Evolutionary conservation across 2,113 vertebrate genomes (phyloP), one percentile per base, ranked within the genome.

Genomic region (Tor tambroides): DNA sequence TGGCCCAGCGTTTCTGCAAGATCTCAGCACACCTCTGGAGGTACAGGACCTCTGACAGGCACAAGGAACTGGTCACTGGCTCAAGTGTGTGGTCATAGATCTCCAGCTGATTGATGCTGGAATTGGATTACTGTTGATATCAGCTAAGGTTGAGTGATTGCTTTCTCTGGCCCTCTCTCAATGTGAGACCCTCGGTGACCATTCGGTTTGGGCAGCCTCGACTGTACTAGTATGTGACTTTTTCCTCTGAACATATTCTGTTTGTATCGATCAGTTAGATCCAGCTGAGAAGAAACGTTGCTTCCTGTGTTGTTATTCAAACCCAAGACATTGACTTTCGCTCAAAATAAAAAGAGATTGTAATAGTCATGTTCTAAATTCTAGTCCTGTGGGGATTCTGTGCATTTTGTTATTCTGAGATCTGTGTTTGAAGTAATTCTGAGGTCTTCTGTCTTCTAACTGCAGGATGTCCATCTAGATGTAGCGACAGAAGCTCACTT

Each of bases 21-120:
- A 90, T 91, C 89, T 87, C 65, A 46, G 41, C 65, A 78, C 63
- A 84, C 91, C 89, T 90, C 65, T 63, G 76, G 35, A 82, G 56
- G 46, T 87, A 71, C 26, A 30, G 75, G 71, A 41, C 61, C 78
- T 72, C 23, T 71, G 28, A 87, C 38, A 71, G 26, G 6, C 82
- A 26, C 28, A 26, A 63, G 49, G 23, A 21, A 38, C 61, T 51
- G 43, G 41, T 49, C 83, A 87, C 59, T 12, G 8, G 61, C 43
- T 14, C 6, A 10, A 81, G n/a, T 5, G 56, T 49, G 46, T 72
- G 79, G 69, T 72, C 49, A 69, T 78, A 76, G 54, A 69, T 71
- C 71, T 82, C 35, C 3, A 59, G 59, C 46, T 23, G 32, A 46
- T 65, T 67, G 38, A 78, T 30, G 26, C 14, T 77, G 59, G 32